Evolutionary conservation across 2,888 invertebrate species (phyloP), one percentile per base, ranked within the genome.

Genomic region (Ochlodes sylvanus): DNA sequence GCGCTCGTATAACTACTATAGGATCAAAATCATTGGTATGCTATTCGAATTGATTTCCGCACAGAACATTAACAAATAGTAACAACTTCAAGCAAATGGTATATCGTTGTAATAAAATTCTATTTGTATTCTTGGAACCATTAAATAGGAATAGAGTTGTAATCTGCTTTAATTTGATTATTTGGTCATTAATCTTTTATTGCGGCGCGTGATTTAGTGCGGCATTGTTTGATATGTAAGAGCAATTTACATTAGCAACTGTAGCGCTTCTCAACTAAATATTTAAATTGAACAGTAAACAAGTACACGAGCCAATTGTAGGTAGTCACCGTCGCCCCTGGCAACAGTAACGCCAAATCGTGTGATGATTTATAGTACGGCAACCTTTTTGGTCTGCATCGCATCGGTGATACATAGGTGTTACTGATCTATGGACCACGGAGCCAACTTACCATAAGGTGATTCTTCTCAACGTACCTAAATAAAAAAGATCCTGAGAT

Each of bases 111-210:
- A 52, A 52, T 52, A 52, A 52, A 52, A 27, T 52, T 14, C 52
- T 52, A 27, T 52, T 27, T 27, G 27, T 27, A 21, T 21, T 27
- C 52, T 4, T 27, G 27, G 14, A 19, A 12, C 52, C 34, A 57
- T 65, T 65, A 57, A 65, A 57, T 32, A 65, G 50, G 5, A 58
- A 65, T 57, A 57, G 50, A 57, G 50, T 50, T 65, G 63, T 63
- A 47, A 50, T 57, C 65, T 65, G 50, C 50, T 65, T 65, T 50
- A 65, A 65, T 65, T 65, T 66, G 60, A 66, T 67, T 54, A 67
- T 61, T 61, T 41, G 32, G 50, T 19, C 60, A 66, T 66, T 60
- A 66, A 60, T 66, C 21, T 60, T 66, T 66, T 60, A 66, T 66
- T 50, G 66, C 21, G 38, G 14, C n/a, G 14, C 38, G 52, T 54